These are phyloP conservation scores for Zoanthus solanderi DNA, from an alignment of 92 coral and sea anemone species.

Conservation along the genomic window DNA sequence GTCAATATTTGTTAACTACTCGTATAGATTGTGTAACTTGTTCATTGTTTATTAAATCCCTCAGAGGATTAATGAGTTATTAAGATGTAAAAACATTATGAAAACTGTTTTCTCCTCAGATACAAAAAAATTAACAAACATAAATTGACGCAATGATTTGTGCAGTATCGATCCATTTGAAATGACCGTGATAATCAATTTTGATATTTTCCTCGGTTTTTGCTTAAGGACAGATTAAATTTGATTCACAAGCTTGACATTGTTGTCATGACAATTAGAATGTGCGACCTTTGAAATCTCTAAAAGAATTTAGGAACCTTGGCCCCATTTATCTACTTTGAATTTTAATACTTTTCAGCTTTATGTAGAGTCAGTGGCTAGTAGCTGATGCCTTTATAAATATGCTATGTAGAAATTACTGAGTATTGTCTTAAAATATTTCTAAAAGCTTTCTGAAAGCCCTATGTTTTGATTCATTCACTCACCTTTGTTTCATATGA, in stretches of 20 bases:
- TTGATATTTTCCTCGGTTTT: background rate
- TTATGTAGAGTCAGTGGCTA: too few species aligned
- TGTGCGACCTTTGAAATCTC: background rate
- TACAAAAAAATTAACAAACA: background rate
- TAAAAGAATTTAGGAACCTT: background rate
- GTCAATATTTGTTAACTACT: background rate
- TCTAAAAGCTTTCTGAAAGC: too few species aligned
- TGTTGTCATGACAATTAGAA: background rate
- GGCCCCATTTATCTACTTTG: too few species aligned
- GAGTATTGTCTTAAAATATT: too few species aligned
- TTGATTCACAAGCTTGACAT: background rate
- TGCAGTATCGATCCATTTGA: background rate
- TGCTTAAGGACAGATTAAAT: background rate
- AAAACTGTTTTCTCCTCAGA: background rate
- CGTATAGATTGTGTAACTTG: background rate
- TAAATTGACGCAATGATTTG: background rate
- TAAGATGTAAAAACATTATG: background rate
- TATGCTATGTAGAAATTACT: too few species aligned
- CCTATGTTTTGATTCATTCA: too few species aligned
- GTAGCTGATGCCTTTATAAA: too few species aligned
- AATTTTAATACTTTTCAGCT: too few species aligned
- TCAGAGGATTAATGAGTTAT: background rate
- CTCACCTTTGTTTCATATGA: too few species aligned
- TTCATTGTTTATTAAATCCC: background rate
- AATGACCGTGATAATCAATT: background rate